phyloP scores from a whole-genome alignment of 2,797 vertebrate species.

The Typhlichthys subterraneus region DNA sequence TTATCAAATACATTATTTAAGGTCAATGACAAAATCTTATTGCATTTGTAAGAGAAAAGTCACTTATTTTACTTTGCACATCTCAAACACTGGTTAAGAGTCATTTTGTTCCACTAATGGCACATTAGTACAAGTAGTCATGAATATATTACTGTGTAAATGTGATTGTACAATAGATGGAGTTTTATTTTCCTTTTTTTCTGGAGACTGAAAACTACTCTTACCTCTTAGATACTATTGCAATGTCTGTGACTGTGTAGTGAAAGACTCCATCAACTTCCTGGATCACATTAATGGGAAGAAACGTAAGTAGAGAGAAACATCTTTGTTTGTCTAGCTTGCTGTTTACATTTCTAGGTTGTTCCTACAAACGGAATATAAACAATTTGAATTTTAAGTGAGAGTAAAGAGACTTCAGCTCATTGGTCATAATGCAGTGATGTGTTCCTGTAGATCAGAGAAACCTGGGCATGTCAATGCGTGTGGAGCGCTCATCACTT shows the following conservation, averaged over 20 bases:
- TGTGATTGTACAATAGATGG: too few species aligned
- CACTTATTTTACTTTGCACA: too few species aligned
- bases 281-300: constrained; percentile 98
- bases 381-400: background rate
- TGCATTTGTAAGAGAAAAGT: too few species aligned
- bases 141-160: too few species aligned
- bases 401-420: background rate
- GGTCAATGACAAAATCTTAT: too few species aligned
- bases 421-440: background rate
- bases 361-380: too few species aligned
- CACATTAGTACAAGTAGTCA: too few species aligned
- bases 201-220: background rate
- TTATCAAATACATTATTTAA: too few species aligned
- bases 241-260: constrained; percentile 97
- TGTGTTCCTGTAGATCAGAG: constrained; percentile 84
- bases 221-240: constrained; percentile 87
- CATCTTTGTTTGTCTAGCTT: background rate
- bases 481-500: constrained; percentile 93
- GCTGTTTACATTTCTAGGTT: background rate
- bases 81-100: too few species aligned
- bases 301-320: constrained; percentile 86
- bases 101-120: too few species aligned
- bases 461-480: constrained; percentile 98
- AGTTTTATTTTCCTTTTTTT: too few species aligned
- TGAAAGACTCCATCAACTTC: constrained; percentile 98